Evolutionary conservation across 2,797 vertebrate genomes (phyloP).

Genomic region (Sebastes reedi): DNA sequence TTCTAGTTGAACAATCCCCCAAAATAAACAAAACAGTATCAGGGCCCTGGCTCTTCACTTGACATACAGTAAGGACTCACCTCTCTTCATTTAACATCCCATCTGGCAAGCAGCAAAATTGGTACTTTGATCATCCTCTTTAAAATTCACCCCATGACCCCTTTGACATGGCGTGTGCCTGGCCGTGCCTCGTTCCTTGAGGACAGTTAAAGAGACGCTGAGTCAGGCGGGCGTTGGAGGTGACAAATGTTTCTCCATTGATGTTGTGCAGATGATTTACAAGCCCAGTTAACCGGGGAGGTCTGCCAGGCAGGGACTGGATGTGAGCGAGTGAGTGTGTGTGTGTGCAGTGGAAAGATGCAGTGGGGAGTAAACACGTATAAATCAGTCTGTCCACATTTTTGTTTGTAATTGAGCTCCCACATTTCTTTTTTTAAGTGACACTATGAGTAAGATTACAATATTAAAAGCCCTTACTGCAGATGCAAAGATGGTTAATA

Average conservation of each 20-base stretch:
- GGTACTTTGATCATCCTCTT: conserved; percentile 58
- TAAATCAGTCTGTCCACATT: conserved; percentile 41
- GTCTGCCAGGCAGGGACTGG: conserved; percentile 55
- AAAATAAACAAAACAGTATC: not conserved
- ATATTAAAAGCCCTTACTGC: not conserved
- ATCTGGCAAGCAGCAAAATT: conserved; percentile 33
- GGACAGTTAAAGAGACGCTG: conserved; percentile 70
- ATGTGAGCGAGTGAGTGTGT: conserved; percentile 12
- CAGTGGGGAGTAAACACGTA: conserved; percentile 38
- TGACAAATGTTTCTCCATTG: conserved; percentile 74
- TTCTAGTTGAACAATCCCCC: not conserved
- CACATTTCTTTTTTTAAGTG: conserved; percentile 3
- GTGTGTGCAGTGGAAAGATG: conserved; percentile 31
- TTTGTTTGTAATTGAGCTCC: conserved; percentile 24
- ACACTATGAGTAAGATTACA: not conserved
- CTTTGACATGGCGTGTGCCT: conserved; percentile 2
- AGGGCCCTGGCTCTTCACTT: not conserved
- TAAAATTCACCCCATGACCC: conserved; percentile 55
- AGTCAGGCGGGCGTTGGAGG: conserved; percentile 65
- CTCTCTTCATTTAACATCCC: conserved; percentile 16
- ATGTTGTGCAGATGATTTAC: conserved; percentile 76
- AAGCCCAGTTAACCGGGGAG: conserved; percentile 70
- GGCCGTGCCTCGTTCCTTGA: conserved; percentile 35
- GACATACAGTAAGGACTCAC: not conserved
- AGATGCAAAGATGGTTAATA: not conserved